Evolutionary conservation across 2,113 vertebrate species (phyloP).

Genomic region (Notothenia rossii): DNA sequence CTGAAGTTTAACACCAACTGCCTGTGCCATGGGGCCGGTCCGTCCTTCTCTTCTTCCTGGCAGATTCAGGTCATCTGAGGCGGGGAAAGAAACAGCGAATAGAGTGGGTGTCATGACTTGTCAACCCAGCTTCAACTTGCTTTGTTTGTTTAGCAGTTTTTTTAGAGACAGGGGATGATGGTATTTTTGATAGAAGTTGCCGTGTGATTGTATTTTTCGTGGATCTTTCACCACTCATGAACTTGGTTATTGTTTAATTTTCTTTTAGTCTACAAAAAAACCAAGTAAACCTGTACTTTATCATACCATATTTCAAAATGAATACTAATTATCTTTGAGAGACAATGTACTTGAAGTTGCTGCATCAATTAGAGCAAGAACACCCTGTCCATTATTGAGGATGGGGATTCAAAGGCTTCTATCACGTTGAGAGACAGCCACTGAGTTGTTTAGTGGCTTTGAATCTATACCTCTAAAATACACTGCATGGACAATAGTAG

Average conservation of each 20-base stretch:
- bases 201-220: background rate
- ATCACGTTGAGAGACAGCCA: background rate
- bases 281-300: background rate
- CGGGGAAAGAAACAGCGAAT: background rate
- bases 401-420: background rate
- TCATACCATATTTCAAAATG: background rate
- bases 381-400: background rate
- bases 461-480: background rate
- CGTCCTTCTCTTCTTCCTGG: constrained; percentile 14
- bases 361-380: background rate
- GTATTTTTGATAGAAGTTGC: background rate
- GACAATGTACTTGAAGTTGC: background rate
- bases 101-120: background rate
- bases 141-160: background rate
- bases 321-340: background rate
- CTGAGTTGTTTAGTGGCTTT: background rate
- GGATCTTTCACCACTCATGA: background rate
- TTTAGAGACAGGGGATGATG: background rate
- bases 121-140: background rate
- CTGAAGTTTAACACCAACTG: constrained; percentile 29
- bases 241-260: background rate
- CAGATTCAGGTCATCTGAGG: constrained; percentile 12
- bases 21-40: background rate
- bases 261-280: background rate
- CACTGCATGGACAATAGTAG: background rate